A percentile compares a stretch with the other conserved stretches of the same genome.
These are phyloP conservation scores for Bubo blakistoni DNA, from an alignment of 2,113 vertebrate species.

Conservation along the genomic window DNA sequence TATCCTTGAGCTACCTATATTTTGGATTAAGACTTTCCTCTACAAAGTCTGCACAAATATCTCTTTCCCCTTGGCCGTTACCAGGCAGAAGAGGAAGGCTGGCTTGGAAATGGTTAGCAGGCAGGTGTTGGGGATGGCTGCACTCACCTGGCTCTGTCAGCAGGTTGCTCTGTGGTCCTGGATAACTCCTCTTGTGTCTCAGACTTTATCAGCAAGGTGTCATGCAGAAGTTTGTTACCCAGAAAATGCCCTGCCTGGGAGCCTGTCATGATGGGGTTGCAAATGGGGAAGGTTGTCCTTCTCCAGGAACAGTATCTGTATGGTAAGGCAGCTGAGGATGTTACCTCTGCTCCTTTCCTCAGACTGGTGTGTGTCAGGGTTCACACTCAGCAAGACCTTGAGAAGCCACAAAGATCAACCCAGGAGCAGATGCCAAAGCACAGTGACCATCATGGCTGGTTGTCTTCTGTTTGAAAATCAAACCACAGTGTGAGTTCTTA, in stretches of 20 bases:
- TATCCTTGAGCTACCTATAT: constrained; percentile 18
- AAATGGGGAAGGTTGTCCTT: background rate
- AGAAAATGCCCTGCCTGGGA: background rate
- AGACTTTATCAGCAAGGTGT: background rate
- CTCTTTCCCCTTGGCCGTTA: background rate
- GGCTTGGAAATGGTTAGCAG: background rate
- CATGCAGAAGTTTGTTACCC: background rate
- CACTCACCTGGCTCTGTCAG: background rate
- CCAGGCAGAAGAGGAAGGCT: background rate
- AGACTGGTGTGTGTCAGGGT: background rate
- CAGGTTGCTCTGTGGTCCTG: background rate
- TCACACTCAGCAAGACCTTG: background rate
- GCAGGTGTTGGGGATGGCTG: background rate
- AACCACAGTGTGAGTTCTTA: background rate
- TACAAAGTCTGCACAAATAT: background rate
- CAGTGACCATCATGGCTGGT: background rate
- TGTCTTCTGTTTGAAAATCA: background rate
- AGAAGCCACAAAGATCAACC: background rate
- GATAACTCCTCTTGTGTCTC: background rate
- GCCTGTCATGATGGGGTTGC: background rate
- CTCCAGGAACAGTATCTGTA: background rate
- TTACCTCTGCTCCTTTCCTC: background rate
- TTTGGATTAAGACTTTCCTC: constrained; percentile 12
- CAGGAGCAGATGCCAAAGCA: background rate
- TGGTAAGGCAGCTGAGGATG: background rate